A percentile compares a stretch with the other conserved stretches of the same genome.
Evolutionary conservation across 2,888 invertebrate species (phyloP).

Genomic region (Salpingus planirostris): DNA sequence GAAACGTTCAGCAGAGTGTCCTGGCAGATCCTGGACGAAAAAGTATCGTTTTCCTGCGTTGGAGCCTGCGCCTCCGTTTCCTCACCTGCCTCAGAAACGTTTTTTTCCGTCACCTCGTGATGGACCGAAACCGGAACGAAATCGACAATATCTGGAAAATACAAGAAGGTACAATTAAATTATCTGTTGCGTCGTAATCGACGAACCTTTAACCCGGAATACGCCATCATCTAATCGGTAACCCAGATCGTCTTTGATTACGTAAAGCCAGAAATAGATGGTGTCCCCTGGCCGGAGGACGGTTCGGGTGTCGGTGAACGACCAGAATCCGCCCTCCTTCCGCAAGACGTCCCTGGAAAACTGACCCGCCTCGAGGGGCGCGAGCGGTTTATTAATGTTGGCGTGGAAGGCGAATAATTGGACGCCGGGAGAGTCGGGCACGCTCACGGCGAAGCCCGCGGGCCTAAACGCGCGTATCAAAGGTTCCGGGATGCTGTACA

Average conservation of each 20-base stretch:
- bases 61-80: too few relatives aligned
- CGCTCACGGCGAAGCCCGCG: constrained; percentile 37
- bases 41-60: too few relatives aligned
- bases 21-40: constrained; percentile 8
- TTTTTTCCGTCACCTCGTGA: neutral
- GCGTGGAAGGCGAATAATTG: constrained; percentile 41
- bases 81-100: neutral
- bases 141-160: neutral
- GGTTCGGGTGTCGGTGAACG: constrained; percentile 25
- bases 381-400: constrained; percentile 35
- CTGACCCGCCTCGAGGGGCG: constrained; percentile 29
- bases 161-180: neutral
- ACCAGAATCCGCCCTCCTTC: constrained; percentile 16
- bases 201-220: constrained; percentile 21
- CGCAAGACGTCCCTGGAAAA: constrained; percentile 27
- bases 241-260: constrained; percentile 31
- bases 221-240: constrained; percentile 28
- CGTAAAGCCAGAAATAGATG: constrained; percentile 37
- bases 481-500: constrained; percentile 34
- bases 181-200: too few relatives aligned
- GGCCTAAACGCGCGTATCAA: constrained; percentile 33
- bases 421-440: constrained; percentile 38
- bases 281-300: constrained; percentile 30
- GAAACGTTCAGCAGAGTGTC: constrained; percentile 18
- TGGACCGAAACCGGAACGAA: neutral